phyloP scores from a whole-genome alignment of 2,888 invertebrate species.

The Meloe dianella region DNA sequence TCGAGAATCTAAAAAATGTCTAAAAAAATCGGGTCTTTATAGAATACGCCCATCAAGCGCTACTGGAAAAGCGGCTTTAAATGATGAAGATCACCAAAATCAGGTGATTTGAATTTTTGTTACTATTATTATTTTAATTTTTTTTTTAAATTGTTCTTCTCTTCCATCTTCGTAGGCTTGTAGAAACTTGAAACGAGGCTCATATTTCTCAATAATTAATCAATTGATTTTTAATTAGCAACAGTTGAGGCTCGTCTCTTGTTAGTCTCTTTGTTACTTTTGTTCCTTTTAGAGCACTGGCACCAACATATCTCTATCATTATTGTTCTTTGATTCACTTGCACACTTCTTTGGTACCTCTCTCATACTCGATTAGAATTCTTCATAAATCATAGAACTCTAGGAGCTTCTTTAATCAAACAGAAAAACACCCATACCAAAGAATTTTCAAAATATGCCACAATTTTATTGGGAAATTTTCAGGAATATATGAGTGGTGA shows the following conservation, averaged over 20 bases:
- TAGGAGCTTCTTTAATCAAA: neutral
- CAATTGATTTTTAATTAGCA: neutral
- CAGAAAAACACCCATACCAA: neutral
- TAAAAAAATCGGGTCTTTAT: slow-evolving; percentile 38
- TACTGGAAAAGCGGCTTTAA: slow-evolving; percentile 51
- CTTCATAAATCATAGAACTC: slow-evolving; percentile 17
- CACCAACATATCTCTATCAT: slow-evolving; percentile 60
- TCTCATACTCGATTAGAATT: slow-evolving; percentile 35
- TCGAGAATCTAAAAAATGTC: too few relatives aligned
- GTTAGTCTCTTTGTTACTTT: slow-evolving; percentile 30
- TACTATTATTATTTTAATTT: slow-evolving; percentile 38
- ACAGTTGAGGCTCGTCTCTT: slow-evolving; percentile 5
- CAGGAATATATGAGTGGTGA: slow-evolving; percentile 71
- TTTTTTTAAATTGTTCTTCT: slow-evolving; percentile 35
- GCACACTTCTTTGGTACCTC: slow-evolving; percentile 48
- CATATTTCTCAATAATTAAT: neutral
- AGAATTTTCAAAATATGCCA: neutral
- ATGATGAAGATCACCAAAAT: slow-evolving; percentile 55
- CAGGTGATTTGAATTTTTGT: slow-evolving; percentile 51
- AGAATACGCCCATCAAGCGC: slow-evolving; percentile 55
- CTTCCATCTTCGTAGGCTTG: slow-evolving; percentile 49
- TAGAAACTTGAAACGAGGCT: slow-evolving; percentile 46
- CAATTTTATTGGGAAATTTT: slow-evolving; percentile 23
- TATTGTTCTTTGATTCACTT: slow-evolving; percentile 42
- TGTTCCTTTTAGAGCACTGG: slow-evolving; percentile 53